A percentile compares a stretch with the other conserved stretches of the same genome.
phyloP scores from a whole-genome alignment of 2,113 vertebrate genomes.

The Nyctereutes procyonoides region DNA sequence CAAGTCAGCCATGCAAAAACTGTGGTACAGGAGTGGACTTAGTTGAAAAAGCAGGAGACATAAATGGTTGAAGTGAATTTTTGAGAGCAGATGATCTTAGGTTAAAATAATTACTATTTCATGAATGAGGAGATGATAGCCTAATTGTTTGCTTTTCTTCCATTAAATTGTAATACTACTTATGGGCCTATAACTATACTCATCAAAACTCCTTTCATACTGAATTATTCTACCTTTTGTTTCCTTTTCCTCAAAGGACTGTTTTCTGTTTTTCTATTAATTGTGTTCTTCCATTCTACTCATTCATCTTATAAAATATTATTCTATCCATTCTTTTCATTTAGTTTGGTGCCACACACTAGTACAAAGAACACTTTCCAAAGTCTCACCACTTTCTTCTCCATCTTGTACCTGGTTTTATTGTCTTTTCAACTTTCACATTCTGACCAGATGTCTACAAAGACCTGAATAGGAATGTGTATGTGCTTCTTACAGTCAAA shows the following conservation, averaged over 20 bases:
- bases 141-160: not conserved
- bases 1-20: no score
- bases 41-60: not conserved
- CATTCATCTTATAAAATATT: not conserved
- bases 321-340: not conserved
- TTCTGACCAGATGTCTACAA: not conserved
- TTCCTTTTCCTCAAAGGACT: not conserved
- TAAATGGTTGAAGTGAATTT: not conserved
- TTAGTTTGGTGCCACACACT: not conserved
- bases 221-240: not conserved
- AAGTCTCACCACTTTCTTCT: not conserved
- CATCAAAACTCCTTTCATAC: not conserved
- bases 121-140: not conserved
- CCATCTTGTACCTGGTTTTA: not conserved
- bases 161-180: not conserved
- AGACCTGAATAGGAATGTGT: not conserved
- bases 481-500: not conserved
- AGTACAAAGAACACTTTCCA: not conserved
- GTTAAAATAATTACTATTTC: not conserved
- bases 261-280: not conserved
- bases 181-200: not conserved
- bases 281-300: not conserved
- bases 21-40: no score
- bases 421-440: not conserved
- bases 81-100: not conserved